These are phyloP conservation scores for Globia sparganii DNA, from an alignment of 2,888 invertebrate genomes.

Conservation along the genomic window DNA sequence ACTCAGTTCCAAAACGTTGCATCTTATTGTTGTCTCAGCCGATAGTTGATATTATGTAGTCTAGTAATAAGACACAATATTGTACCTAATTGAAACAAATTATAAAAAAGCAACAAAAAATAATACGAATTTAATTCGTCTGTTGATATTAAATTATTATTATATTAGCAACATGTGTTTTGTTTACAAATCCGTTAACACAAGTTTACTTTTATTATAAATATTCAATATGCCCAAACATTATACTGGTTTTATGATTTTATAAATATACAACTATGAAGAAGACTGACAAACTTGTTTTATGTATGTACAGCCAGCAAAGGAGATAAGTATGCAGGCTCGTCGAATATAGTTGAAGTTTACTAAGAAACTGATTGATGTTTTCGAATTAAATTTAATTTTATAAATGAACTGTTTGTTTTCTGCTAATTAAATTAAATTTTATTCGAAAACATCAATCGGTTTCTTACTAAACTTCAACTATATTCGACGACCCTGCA, in stretches of 20 bases:
- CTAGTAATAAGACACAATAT: slow-evolving; percentile 55
- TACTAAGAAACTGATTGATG: too few relatives aligned
- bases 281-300: neutral
- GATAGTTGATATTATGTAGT: slow-evolving; percentile 39
- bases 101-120: slow-evolving; percentile 65
- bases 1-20: slow-evolving; percentile 20
- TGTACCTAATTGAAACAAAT: slow-evolving; percentile 62
- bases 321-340: too few relatives aligned
- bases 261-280: neutral
- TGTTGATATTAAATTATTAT: slow-evolving; percentile 84
- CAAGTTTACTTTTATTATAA: neutral
- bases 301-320: too few relatives aligned
- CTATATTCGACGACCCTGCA: too few relatives aligned
- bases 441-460: too few relatives aligned
- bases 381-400: too few relatives aligned
- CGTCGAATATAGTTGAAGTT: too few relatives aligned
- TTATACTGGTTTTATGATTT: neutral
- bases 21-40: slow-evolving; percentile 6
- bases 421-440: too few relatives aligned
- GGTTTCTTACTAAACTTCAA: too few relatives aligned
- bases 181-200: slow-evolving; percentile 35
- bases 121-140: slow-evolving; percentile 83
- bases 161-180: slow-evolving; percentile 66
- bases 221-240: neutral
- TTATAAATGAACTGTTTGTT: too few relatives aligned